Percentiles rank a stretch among this genome's conserved stretches.
Conservation (phyloP, 2,888 invertebrate genomes). For the Julus scandinavius region DNA sequence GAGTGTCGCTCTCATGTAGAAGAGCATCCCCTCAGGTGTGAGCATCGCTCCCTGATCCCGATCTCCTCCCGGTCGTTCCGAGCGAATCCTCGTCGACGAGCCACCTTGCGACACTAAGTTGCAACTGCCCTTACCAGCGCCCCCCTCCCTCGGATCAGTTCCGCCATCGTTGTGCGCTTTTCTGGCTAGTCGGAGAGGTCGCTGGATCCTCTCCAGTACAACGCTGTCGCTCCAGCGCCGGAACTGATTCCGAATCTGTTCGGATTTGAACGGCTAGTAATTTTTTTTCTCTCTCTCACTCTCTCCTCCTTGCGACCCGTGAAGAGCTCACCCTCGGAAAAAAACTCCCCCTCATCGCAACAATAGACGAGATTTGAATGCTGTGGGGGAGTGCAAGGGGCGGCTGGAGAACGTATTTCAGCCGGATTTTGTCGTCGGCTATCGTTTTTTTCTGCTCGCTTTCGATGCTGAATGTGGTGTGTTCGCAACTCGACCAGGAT, state of each 20-base stretch:
- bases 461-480: constrained; percentile 10
- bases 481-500: constrained; percentile 18
- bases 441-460: not conserved
- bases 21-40: not conserved
- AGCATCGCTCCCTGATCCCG: no score
- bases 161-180: not conserved
- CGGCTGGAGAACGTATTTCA: constrained; percentile 16
- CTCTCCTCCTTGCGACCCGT: not conserved
- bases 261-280: not conserved
- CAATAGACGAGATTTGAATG: not conserved
- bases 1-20: no score
- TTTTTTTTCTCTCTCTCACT: not conserved
- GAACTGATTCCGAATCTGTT: no score
- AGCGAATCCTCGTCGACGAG: not conserved
- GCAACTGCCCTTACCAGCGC: not conserved
- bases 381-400: not conserved
- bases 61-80: not conserved
- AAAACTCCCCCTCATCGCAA: not conserved
- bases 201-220: not conserved
- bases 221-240: not conserved
- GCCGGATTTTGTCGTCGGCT: not conserved
- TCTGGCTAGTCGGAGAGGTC: not conserved
- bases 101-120: constrained; percentile 1
- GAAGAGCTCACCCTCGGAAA: not conserved
- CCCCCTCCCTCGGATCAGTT: not conserved